phyloP scores from a whole-genome alignment of 2,113 vertebrate species.

The Mormyrus lacerda region DNA sequence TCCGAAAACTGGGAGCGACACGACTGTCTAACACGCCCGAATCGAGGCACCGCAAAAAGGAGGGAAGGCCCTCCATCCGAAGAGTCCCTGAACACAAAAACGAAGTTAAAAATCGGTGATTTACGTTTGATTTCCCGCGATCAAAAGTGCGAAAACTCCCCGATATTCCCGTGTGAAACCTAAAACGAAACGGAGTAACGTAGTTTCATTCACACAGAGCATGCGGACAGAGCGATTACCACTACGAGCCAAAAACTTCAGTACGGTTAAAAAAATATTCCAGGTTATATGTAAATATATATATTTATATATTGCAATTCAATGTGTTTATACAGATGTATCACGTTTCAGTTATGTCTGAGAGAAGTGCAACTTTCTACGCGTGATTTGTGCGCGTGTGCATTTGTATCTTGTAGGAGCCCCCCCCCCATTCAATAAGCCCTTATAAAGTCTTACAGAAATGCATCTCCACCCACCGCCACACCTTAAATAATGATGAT shows the following conservation, averaged over 20 bases:
- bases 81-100: not conserved
- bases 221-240: not conserved
- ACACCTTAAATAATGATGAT: not conserved
- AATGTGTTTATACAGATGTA: conserved; percentile 4
- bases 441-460: conserved; percentile 24
- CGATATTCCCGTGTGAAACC: not conserved
- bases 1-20: not conserved
- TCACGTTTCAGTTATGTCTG: not conserved
- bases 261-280: conserved; percentile 7
- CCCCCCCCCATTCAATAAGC: conserved; percentile 21
- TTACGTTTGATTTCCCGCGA: not conserved
- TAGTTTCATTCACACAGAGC: conserved; percentile 1
- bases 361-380: conserved; percentile 36
- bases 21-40: not conserved
- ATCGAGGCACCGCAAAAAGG: not conserved
- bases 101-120: not conserved
- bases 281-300: conserved; percentile 20
- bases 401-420: conserved; percentile 6
- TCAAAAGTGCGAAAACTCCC: not conserved
- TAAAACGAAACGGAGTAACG: not conserved
- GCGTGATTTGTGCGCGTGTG: conserved; percentile 20
- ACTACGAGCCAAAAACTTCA: not conserved
- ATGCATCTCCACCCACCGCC: not conserved
- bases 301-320: conserved; percentile 5
- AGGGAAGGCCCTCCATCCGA: not conserved